These are phyloP conservation scores for Drosophila grimshawi DNA, from an alignment of 1,140 invertebrate species.

Conservation along the genomic window DNA sequence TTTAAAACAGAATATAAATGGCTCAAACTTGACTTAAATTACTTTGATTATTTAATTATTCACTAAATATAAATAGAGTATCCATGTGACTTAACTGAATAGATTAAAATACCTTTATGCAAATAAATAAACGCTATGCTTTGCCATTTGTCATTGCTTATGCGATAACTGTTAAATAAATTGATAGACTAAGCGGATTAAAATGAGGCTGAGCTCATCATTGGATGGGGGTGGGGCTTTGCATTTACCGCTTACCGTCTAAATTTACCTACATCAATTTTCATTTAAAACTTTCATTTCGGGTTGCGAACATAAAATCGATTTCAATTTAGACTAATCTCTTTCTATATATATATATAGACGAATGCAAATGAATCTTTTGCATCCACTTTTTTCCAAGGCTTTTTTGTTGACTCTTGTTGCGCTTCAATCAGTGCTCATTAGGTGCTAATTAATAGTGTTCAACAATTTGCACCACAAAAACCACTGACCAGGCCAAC, in stretches of 20 bases:
- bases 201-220: background rate
- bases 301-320: constrained; percentile 44
- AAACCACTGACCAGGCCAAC: constrained; percentile 20
- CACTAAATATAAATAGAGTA: constrained; percentile 10
- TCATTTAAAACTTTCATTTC: constrained; percentile 45
- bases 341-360: constrained; percentile 28
- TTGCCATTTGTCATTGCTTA: constrained; percentile 20
- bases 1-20: background rate
- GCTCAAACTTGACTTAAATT: background rate
- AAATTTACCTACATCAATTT: constrained; percentile 46
- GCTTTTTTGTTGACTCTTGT: constrained; percentile 2
- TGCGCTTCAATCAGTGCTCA: constrained; percentile 28
- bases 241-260: background rate
- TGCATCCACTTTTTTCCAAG: constrained; percentile 7
- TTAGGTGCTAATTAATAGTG: constrained; percentile 35
- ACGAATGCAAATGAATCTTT: constrained; percentile 23
- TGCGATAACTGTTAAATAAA: constrained; percentile 42
- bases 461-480: constrained; percentile 25
- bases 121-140: background rate
- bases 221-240: background rate
- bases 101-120: constrained; percentile 20
- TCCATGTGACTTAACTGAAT: constrained; percentile 15
- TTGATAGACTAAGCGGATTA: constrained; percentile 48
- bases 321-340: constrained; percentile 59
- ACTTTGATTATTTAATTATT: background rate